Conservation (phyloP, 1,140 invertebrate genomes). For the Agrypnia vestita region DNA sequence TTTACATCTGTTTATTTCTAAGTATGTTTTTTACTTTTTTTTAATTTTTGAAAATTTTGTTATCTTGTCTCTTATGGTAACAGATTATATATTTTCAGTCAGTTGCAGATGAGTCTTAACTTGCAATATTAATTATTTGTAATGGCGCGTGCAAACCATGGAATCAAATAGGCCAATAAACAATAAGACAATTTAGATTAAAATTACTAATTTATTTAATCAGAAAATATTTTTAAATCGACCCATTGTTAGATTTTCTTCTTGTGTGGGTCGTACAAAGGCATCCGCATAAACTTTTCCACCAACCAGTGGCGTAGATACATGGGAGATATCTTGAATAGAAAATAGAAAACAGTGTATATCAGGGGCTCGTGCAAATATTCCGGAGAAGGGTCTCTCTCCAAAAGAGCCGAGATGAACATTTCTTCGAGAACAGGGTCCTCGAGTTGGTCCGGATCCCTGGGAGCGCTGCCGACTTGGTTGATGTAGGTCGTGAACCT, state of each 20-base stretch:
- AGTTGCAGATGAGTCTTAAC: no score
- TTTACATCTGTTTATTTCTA: no score
- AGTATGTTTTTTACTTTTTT: no score
- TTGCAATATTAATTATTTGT: no score
- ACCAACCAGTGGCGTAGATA: slow-evolving; percentile 73
- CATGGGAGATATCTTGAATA: slow-evolving; percentile 72
- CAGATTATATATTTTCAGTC: no score
- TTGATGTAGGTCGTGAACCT: slow-evolving; percentile 73
- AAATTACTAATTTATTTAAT: not conserved
- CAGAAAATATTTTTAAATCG: not conserved
- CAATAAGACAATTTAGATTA: not conserved
- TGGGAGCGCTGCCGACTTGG: slow-evolving; percentile 63
- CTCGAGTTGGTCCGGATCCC: slow-evolving; percentile 65
- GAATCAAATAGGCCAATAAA: no score
- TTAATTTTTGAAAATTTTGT: no score
- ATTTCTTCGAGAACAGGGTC: slow-evolving; percentile 69
- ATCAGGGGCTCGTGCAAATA: slow-evolving; percentile 74
- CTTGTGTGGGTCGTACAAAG: not conserved
- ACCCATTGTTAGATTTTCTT: not conserved
- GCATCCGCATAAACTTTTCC: slow-evolving; percentile 68
- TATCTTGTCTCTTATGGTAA: no score
- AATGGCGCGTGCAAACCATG: no score
- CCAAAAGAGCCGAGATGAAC: slow-evolving; percentile 74
- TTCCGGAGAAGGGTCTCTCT: slow-evolving; percentile 67
- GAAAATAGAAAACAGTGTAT: slow-evolving; percentile 71